Conservation (phyloP, 2,797 vertebrate species). For the Hybognathus amarus region DNA sequence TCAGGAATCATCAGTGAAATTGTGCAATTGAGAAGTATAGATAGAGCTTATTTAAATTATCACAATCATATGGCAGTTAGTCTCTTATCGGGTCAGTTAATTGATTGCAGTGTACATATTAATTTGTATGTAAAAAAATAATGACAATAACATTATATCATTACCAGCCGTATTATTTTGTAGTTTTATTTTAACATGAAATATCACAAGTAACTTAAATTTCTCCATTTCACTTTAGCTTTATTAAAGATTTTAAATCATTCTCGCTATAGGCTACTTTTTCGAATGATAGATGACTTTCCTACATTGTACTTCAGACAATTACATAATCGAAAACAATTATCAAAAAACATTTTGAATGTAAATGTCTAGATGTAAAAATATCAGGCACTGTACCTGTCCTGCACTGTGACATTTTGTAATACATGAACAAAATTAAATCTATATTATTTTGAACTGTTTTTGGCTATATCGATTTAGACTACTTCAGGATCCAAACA, state of each 20-base stretch:
- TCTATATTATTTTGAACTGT: background rate
- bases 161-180: too few species aligned
- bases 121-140: too few species aligned
- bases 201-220: background rate
- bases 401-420: background rate
- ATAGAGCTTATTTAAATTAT: background rate
- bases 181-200: background rate
- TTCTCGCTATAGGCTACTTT: background rate
- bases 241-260: background rate
- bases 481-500: slow-evolving; percentile 1
- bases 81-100: too few species aligned
- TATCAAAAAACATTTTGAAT: background rate
- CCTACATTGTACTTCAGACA: background rate
- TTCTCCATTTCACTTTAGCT: background rate
- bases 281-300: background rate
- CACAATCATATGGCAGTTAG: background rate
- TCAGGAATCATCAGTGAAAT: background rate
- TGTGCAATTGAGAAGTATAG: background rate
- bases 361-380: background rate
- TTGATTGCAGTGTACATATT: too few species aligned
- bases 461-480: background rate
- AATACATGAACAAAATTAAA: background rate
- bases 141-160: background rate
- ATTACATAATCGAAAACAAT: background rate
- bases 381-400: background rate